These are phyloP conservation scores for Drosophila athabasca DNA, from an alignment of 1,140 invertebrate species.

Conservation along the genomic window DNA sequence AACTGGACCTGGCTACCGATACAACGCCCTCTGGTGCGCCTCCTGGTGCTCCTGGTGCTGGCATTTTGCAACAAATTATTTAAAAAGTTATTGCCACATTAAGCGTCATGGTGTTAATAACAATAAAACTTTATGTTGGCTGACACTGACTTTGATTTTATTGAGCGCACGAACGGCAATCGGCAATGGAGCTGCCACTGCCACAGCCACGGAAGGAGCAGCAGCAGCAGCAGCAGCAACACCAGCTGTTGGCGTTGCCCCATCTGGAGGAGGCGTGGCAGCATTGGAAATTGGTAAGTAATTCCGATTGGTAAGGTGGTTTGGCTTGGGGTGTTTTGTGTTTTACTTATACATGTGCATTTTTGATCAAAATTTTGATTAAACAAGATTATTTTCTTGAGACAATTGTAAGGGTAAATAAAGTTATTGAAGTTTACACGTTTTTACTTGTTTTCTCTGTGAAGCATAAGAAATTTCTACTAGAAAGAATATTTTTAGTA, in stretches of 20 bases:
- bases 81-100: slow-evolving; percentile 79
- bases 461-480: too few relatives aligned
- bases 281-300: slow-evolving; percentile 74
- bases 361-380: too few relatives aligned
- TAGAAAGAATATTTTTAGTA: too few relatives aligned
- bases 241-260: slow-evolving; percentile 11
- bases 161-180: slow-evolving; percentile 35
- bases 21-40: too few relatives aligned
- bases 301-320: background rate
- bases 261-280: slow-evolving; percentile 31
- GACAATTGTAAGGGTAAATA: too few relatives aligned
- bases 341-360: too few relatives aligned
- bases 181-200: background rate
- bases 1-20: background rate
- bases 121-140: slow-evolving; percentile 80
- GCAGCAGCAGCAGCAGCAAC: slow-evolving; percentile 16
- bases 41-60: slow-evolving; percentile 25
- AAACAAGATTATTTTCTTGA: too few relatives aligned
- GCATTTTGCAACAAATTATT: slow-evolving; percentile 76
- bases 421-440: too few relatives aligned
- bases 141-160: slow-evolving; percentile 82
- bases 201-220: slow-evolving; percentile 7
- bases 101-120: slow-evolving; percentile 78
- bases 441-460: too few relatives aligned
- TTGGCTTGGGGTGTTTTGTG: background rate